phyloP scores from a whole-genome alignment of 2,113 vertebrate species.

The Phrynosoma blainvillii region DNA sequence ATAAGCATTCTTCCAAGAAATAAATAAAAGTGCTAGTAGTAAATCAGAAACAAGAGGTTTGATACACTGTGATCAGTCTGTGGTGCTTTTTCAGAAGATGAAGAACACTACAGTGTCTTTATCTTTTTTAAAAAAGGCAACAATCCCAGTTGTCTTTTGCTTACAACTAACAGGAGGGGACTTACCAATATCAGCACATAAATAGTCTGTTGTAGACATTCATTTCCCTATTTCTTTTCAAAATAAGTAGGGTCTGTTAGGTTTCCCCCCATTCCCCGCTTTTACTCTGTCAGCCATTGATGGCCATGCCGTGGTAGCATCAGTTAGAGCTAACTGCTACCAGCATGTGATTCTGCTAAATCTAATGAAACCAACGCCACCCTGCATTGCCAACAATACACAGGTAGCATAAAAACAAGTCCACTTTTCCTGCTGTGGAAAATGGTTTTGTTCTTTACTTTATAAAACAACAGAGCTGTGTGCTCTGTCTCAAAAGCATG shows the following conservation, averaged over 20 bases:
- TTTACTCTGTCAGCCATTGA: constrained; percentile 47
- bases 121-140: constrained; percentile 69
- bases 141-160: constrained; percentile 83
- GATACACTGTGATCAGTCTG: constrained; percentile 71
- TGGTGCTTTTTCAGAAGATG: constrained; percentile 75
- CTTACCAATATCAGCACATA: constrained; percentile 86
- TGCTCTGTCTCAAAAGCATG: not conserved
- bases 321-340: constrained; percentile 55
- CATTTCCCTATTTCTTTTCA: constrained; percentile 82
- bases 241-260: constrained; percentile 59
- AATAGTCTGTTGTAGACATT: constrained; percentile 75
- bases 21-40: constrained; percentile 70
- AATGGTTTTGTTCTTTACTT: constrained; percentile 34
- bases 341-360: constrained; percentile 66
- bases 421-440: constrained; percentile 33
- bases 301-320: constrained; percentile 42
- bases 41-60: constrained; percentile 75
- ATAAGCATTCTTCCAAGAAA: constrained; percentile 56
- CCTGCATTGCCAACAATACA: constrained; percentile 43
- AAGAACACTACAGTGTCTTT: constrained; percentile 82
- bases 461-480: constrained; percentile 1
- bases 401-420: constrained; percentile 43
- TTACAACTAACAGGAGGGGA: constrained; percentile 85
- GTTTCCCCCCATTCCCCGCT: constrained; percentile 4
- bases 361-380: constrained; percentile 50